Base-by-base conservation (phyloP, 92 coral and sea anemone species). In the Zoanthus gigantus region DNA sequence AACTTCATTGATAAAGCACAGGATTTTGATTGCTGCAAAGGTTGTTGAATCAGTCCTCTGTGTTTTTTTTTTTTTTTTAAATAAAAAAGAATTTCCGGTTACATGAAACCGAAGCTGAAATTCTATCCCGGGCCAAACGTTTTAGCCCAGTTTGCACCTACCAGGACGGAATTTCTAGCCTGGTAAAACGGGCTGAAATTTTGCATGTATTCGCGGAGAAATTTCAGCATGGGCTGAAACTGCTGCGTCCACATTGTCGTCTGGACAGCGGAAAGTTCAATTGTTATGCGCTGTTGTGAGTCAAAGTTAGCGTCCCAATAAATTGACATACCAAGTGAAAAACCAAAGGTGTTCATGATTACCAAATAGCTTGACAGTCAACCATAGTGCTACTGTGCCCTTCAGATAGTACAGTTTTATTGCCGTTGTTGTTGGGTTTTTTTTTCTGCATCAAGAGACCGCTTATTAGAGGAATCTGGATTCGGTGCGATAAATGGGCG, bases 321-420 rank as follows among this genome's bases (percentile, higher is more conserved):
- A 77, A 72, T 67, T 88, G 50, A 23, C 93, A 90, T 71, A 81
- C 88, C 30, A 77, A 88, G 37, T 67, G 75, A 67, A 91, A 77
- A 45, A 77, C 90, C 23, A 23, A 4, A 90, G 88, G 71, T 89
- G 52, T 72, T 91, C 88, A 77, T 91, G 93, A 65, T 87, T 83
- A 10, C 88, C 93, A 82, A 91, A 87, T 12, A 83, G 7, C 66
- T 83, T 91, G 12, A 89, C 93, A 12, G 93, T 91, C 91, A 91
- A 87, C 89, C 93, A 91, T 69, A 91, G 58, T 10, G 84, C 56
- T 0, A 87, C 92, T 69, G 89, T 87, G 83, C 84, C 94, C 53
- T 91, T 88, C 28, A 91, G 79, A 67, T 88, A 89, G 68, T 78
- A 85, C 72, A 92, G 77, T 12, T 89, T 23, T 23, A 23, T 23